Percentiles rank a stretch among this genome's conserved stretches.
phyloP scores from a whole-genome alignment of 53 echinoderm and acorn worm genomes.

The Echinarachnius parma region DNA sequence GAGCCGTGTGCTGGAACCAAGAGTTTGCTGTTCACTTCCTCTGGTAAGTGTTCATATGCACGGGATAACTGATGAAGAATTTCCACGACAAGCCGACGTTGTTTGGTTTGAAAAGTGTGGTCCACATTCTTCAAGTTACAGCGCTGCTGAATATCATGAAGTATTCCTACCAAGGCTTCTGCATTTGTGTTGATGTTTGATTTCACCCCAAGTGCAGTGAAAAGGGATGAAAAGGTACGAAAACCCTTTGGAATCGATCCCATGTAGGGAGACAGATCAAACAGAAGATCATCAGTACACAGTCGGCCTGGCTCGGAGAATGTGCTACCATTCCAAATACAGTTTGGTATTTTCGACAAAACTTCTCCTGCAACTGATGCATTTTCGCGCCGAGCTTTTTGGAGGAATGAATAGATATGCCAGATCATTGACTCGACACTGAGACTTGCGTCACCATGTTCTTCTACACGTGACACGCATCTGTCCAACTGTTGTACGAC shows the following conservation, averaged over 20 bases:
- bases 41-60: background rate
- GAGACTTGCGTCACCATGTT: background rate
- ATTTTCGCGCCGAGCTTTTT: too few species aligned
- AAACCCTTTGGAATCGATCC: constrained; percentile 19
- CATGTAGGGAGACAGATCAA: constrained; percentile 54
- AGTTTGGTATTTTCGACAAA: background rate
- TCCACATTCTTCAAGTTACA: background rate
- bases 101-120: constrained; percentile 1
- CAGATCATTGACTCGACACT: constrained; percentile 11
- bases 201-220: constrained; percentile 25
- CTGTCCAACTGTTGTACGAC: constrained; percentile 12
- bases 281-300: constrained; percentile 19
- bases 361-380: background rate
- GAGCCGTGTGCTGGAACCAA: constrained; percentile 7
- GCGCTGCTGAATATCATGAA: constrained; percentile 1
- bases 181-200: constrained; percentile 16
- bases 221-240: constrained; percentile 5
- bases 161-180: constrained; percentile 10
- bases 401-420: constrained; percentile 28
- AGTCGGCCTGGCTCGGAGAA: constrained; percentile 57
- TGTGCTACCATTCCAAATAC: constrained; percentile 66
- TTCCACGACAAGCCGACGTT: constrained; percentile 12
- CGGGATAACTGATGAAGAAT: constrained; percentile 4
- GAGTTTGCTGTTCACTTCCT: background rate
- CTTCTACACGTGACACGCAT: background rate